These are phyloP conservation scores for Polymixis lichenea DNA, from an alignment of 2,888 invertebrate genomes.

Conservation along the genomic window DNA sequence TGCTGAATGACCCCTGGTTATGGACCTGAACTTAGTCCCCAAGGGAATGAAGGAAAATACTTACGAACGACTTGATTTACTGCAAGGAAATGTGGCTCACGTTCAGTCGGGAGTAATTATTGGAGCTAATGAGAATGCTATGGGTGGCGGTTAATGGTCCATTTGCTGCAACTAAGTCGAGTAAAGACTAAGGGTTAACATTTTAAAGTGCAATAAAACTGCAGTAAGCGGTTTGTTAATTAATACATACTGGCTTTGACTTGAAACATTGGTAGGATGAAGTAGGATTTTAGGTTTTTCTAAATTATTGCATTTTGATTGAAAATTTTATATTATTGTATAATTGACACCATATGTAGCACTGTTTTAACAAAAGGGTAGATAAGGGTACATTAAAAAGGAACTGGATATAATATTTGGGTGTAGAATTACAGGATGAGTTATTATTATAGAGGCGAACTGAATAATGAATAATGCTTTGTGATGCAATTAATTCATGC, in stretches of 20 bases:
- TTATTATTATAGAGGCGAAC: background rate
- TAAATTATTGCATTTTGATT: too few species aligned
- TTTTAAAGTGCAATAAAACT: constrained; percentile 45
- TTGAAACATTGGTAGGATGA: background rate
- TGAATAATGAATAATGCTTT: background rate
- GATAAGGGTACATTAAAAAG: background rate
- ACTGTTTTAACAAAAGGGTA: background rate
- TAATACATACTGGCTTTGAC: constrained; percentile 27
- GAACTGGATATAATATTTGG: background rate
- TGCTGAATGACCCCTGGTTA: constrained; percentile 1
- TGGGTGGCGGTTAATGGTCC: constrained; percentile 54
- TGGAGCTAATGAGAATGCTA: constrained; percentile 53
- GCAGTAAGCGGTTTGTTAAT: constrained; percentile 47
- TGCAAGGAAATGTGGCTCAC: constrained; percentile 56
- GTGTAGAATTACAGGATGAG: constrained; percentile 8
- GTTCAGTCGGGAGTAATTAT: constrained; percentile 54
- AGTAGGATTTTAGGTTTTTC: background rate
- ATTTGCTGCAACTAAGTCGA: constrained; percentile 59
- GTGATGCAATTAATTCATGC: constrained; percentile 4
- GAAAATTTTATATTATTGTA: too few species aligned
- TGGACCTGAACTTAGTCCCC: background rate
- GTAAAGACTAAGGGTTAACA: constrained; percentile 39
- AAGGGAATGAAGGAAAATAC: constrained; percentile 18
- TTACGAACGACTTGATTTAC: constrained; percentile 35
- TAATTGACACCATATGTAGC: too few species aligned